Base-by-base conservation (phyloP, 2,888 invertebrate species). In the Drosophila siamana region DNA sequence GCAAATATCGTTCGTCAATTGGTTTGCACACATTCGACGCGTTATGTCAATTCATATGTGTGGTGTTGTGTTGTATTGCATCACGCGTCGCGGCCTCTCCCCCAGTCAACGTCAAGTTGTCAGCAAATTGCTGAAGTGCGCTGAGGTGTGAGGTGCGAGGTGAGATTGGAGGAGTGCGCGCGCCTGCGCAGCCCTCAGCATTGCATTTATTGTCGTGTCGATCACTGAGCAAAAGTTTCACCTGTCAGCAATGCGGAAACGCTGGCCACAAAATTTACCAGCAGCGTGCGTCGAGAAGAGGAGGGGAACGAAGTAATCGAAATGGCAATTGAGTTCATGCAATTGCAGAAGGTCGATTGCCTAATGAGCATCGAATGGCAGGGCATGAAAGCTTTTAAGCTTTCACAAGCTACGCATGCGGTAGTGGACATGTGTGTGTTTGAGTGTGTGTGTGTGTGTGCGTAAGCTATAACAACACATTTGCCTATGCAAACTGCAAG, bases 231-330 rank as follows among this genome's bases (percentile, higher is more conserved):
- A 55, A 55, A 69, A 74, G 69, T 78, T 82, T 76, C 76, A 86
- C 74, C 74, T 78, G 78, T 68, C 61, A 43, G 55, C 69, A 86
- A 82, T 86, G 86, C 86, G 82, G 86, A 86, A 82, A 67, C 30
- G 26, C 52, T 11, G 36, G 48, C 28, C 52, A 2, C 40, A 50
- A 36, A 28, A 6, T 9, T 33, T 19, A 28, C 15, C 4, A 43
- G 16, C 50, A 26, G n/a, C n/a, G n/a, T n/a, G n/a, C n/a, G n/a
- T n/a, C n/a, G n/a, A n/a, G n/a, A n/a, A n/a, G 48, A 3, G 24
- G 24, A 24, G 1, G 30, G 16, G 41, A 24, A n/a, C 11, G 33
- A n/a, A n/a, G 8, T 55, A 41, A 66, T 69, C 69, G 36, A 46
- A 46, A 60, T 51, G 36, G 36, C 59, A 60, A 60, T 52, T 55